phyloP scores from a whole-genome alignment of 1,140 invertebrate species.

The Gryllus bimaculatus region DNA sequence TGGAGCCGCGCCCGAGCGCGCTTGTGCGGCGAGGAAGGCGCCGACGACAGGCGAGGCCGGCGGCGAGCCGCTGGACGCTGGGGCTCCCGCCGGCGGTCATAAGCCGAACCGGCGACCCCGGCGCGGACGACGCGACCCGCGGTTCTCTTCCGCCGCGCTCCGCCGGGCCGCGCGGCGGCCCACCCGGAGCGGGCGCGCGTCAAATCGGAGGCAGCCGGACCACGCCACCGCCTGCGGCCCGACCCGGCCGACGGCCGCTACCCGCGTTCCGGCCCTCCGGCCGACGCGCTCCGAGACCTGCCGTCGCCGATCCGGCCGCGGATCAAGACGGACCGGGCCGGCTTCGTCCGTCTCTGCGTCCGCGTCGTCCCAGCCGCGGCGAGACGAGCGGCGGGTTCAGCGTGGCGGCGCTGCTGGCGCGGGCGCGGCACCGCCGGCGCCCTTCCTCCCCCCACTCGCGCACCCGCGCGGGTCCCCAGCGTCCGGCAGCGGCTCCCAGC shows the following conservation, averaged over 20 bases:
- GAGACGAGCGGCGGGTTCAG: conserved; percentile 22
- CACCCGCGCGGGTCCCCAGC: conserved; percentile 22
- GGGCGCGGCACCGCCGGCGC: conserved; percentile 21
- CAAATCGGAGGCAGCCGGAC: background rate
- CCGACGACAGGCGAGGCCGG: no score
- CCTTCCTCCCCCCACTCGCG: conserved; percentile 28
- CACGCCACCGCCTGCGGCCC: conserved; percentile 11
- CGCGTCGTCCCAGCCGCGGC: conserved; percentile 20
- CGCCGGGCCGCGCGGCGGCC: no score
- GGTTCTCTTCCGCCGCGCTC: no score
- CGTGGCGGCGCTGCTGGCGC: conserved; percentile 31
- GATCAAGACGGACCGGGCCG: conserved; percentile 22
- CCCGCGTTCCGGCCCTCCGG: conserved; percentile 27
- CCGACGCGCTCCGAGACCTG: conserved; percentile 23
- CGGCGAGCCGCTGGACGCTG: no score
- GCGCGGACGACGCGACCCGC: no score
- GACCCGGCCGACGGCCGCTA: conserved; percentile 29
- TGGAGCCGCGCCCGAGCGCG: background rate
- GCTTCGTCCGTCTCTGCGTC: no score
- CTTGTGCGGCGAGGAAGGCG: no score
- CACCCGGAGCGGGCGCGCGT: no score
- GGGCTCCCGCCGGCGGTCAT: no score
- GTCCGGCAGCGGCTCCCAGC: conserved; percentile 20
- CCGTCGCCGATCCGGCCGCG: conserved; percentile 25
- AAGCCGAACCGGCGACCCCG: no score